phyloP scores from a whole-genome alignment of 2,797 vertebrate species.

The Scleropages formosus region DNA sequence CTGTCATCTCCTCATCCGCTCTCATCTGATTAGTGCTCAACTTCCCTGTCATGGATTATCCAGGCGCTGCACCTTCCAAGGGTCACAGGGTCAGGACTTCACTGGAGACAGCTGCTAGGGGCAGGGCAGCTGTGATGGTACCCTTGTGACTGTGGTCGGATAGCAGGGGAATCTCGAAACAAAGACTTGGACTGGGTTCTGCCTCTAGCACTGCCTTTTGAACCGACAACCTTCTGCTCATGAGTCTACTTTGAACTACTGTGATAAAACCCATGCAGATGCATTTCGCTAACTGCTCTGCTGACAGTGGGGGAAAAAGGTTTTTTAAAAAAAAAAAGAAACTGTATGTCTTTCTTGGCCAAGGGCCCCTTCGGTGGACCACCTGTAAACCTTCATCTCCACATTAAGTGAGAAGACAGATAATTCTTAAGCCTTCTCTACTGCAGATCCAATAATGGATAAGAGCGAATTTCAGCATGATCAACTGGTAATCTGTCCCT shows the following conservation, averaged over 20 bases:
- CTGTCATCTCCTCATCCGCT: neutral
- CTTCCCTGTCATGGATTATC: constrained; percentile 1
- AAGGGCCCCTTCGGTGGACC: constrained; percentile 50
- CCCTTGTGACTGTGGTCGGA: too few species aligned
- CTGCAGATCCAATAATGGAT: constrained; percentile 92
- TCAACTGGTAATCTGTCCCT: constrained; percentile 87
- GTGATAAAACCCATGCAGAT: too few species aligned
- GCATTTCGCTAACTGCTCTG: too few species aligned
- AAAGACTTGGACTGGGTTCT: too few species aligned
- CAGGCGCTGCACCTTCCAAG: neutral
- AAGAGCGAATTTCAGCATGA: constrained; percentile 84
- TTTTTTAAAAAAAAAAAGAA: too few species aligned
- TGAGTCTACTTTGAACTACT: too few species aligned
- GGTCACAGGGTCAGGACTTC: constrained; percentile 17
- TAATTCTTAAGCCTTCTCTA: constrained; percentile 95
- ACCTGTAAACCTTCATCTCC: constrained; percentile 81
- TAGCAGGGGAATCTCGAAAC: too few species aligned
- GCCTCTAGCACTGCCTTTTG: too few species aligned
- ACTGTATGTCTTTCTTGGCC: too few species aligned
- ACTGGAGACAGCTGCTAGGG: constrained; percentile 29
- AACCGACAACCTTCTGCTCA: too few species aligned
- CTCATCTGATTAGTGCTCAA: constrained; percentile 1
- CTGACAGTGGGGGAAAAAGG: too few species aligned
- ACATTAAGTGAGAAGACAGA: constrained; percentile 90
- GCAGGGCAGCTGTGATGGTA: too few species aligned